A percentile compares a stretch with the other conserved stretches of the same genome.
Conservation (phyloP, 2,113 vertebrate species). For the Salvelinus namaycush region DNA sequence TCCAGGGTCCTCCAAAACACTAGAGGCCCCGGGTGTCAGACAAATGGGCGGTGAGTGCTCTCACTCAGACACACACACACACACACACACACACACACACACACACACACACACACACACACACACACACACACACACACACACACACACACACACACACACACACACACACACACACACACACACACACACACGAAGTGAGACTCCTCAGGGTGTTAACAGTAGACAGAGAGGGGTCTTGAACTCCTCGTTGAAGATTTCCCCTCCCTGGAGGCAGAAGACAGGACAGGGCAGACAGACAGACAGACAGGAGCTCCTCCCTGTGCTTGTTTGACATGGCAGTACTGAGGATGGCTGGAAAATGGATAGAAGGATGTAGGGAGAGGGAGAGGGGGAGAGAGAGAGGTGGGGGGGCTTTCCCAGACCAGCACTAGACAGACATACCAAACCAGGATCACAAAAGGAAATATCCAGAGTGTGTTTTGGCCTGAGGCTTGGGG, state of each 20-base stretch:
- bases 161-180: not conserved
- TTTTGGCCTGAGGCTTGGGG: constrained; percentile 29
- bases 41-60: no score
- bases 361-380: not conserved
- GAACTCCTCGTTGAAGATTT: no score
- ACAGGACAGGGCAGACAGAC: no score
- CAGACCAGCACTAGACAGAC: not conserved
- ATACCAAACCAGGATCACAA: constrained; percentile 17
- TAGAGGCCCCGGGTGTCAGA: no score
- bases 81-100: not conserved
- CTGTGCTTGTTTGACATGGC: no score
- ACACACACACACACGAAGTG: no score
- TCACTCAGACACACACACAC: not conserved
- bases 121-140: rapidly evolving
- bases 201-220: not conserved
- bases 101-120: no score
- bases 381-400: not conserved
- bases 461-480: constrained; percentile 39
- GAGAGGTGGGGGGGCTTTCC: not conserved
- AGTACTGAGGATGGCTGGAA: no score
- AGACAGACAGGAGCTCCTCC: not conserved
- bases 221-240: not conserved
- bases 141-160: not conserved
- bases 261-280: no score
- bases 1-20: no score